Base-by-base conservation (phyloP, 1,140 invertebrate species). In the Asobara japonica region DNA sequence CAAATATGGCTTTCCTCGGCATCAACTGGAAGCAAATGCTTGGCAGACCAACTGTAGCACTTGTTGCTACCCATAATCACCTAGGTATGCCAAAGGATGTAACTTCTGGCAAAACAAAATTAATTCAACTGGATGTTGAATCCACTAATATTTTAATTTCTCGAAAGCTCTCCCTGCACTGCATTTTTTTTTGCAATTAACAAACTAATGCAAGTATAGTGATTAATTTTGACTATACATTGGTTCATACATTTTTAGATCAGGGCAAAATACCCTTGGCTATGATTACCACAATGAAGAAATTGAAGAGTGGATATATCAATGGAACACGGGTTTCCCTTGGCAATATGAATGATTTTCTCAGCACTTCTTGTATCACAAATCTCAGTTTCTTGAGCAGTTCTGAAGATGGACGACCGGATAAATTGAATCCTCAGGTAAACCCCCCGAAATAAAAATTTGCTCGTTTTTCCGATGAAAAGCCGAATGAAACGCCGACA, bases 301-400 rank as follows among this genome's bases (percentile, higher is more conserved):
- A 99, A 87, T 88, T 99, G 1, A 98, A 98, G 86, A 98, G 97
- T 77, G 98, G 98, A 25, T 99, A 99, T 82, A 98, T 99, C 48
- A 98, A 98, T 85, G 98, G 97, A 27, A 98, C 98, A 16, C 93
- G 97, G 83, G 97, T 98, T 0, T 96, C 96, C 69, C 86, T 99
- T 20, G 97, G 97, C 38, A 93, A 93, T 85, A 86, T 99, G 10
- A 93, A 93, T 71, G 97, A 98, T 76, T 99, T 99, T 84, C 85
- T 98, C 11, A 98, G 92, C 74, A 99, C 97, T 0, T 98, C 97
- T 2, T 98, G 97, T 78, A 94, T 99, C 20, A 98, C 96, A 0
- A 97, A 97, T 87, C 88, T 99, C 30, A 98, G 95, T 85, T 99
- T 99, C 82, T 86, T 98, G 60, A 94, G 95, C 29, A 96, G 94